Conservation (phyloP, 1,140 invertebrate genomes). For the Drosophila biarmipes region DNA sequence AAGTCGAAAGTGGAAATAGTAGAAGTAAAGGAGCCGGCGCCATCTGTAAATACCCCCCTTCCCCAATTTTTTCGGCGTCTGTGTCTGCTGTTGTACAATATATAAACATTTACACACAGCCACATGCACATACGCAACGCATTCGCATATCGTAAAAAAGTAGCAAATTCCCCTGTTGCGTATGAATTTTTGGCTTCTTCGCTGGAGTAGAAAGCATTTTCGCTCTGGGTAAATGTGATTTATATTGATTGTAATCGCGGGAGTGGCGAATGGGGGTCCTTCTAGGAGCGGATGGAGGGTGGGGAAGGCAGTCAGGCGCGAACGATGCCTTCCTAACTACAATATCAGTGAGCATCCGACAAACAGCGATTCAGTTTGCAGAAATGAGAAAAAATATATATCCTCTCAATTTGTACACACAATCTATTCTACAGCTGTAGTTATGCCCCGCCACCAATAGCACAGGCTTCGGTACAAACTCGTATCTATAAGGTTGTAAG, state of each 20-base stretch:
- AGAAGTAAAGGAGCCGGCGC: constrained; percentile 29
- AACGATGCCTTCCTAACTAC: constrained; percentile 44
- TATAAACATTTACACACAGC: constrained; percentile 55
- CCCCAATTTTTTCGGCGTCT: constrained; percentile 15
- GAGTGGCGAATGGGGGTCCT: constrained; percentile 48
- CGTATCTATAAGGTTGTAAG: too few species aligned
- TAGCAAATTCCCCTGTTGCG: constrained; percentile 79
- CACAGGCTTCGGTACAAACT: constrained; percentile 2
- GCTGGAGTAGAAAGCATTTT: constrained; percentile 81
- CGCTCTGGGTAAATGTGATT: constrained; percentile 83
- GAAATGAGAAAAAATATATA: constrained; percentile 52
- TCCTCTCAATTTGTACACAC: constrained; percentile 54
- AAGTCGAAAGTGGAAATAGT: constrained; percentile 51
- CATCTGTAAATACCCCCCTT: constrained; percentile 20
- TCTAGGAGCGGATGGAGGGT: background rate
- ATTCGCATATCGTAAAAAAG: constrained; percentile 58
- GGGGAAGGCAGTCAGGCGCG: background rate
- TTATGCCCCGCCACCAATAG: constrained; percentile 31
- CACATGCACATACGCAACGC: constrained; percentile 7
- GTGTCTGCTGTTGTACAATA: constrained; percentile 62
- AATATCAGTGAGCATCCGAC: constrained; percentile 67
- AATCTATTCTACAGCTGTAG: constrained; percentile 50
- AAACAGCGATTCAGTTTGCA: constrained; percentile 60
- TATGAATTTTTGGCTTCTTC: constrained; percentile 80
- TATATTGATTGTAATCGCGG: constrained; percentile 82